phyloP scores from a whole-genome alignment of 1,140 invertebrate species.

The Drosophila saltans region DNA sequence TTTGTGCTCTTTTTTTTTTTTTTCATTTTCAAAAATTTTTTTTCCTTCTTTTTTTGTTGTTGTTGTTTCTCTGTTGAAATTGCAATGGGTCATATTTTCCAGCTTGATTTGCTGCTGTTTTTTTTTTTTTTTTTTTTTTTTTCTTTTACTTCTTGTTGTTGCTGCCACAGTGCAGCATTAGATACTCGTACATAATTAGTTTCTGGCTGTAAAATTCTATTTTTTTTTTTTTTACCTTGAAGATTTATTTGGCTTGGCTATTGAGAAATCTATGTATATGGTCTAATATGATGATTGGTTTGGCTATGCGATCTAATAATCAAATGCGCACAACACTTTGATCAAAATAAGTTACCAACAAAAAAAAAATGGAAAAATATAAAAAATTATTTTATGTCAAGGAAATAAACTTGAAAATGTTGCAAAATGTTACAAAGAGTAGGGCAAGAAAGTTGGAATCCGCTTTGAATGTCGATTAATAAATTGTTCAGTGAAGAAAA shows the following conservation, averaged over 20 bases:
- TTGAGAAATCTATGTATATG: conserved; percentile 35
- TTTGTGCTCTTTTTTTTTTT: conserved; percentile 64
- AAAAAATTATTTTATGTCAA: too few species aligned
- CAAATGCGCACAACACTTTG: not conserved
- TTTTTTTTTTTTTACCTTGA: conserved; percentile 25
- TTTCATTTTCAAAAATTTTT: not conserved
- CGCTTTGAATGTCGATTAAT: too few species aligned
- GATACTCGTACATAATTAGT: conserved; percentile 67
- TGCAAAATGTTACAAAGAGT: too few species aligned
- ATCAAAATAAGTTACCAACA: too few species aligned
- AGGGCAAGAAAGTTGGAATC: too few species aligned
- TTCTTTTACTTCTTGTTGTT: conserved; percentile 12
- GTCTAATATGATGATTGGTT: not conserved
- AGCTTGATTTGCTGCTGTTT: conserved; percentile 18
- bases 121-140: not conserved
- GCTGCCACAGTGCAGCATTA: conserved; percentile 30
- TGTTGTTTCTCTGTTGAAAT: conserved; percentile 2
- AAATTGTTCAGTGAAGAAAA: too few species aligned
- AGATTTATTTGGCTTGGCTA: conserved; percentile 50
- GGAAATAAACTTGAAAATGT: too few species aligned
- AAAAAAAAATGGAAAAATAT: not conserved
- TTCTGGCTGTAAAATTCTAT: conserved; percentile 36
- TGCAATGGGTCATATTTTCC: conserved; percentile 20
- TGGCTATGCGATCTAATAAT: not conserved
- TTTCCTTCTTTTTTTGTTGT: not conserved